Base-by-base conservation (phyloP, 2,113 vertebrate species). In the Genyomyrus donnyi region DNA sequence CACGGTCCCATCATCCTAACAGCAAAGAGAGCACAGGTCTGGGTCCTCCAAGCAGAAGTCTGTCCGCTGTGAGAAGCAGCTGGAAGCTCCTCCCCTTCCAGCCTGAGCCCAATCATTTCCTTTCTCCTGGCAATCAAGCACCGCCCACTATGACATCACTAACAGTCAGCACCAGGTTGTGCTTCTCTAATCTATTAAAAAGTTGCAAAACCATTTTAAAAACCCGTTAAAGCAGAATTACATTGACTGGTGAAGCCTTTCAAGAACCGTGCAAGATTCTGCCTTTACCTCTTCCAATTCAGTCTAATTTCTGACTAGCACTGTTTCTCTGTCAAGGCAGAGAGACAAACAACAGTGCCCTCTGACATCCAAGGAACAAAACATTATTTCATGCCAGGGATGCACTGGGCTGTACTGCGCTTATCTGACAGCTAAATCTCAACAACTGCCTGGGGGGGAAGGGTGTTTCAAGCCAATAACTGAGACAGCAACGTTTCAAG, bases 1-100 rank as follows among this genome's bases (percentile, higher is more conserved):
- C 5, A 62, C 88, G 0, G 91, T 94, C 5, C 91, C 95, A 8
- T 96, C 97, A 58, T 98, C 97, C 98, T 98, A 90, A 70, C n/a
- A 45, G 84, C 15, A 49, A 50, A 88, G 27, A 89, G 31, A 88
- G 35, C 48, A 39, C 58, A 52, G 19, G 27, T 39, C 2, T 89
- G 49, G 70, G 8, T 49, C 48, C 31, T 83, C 39, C 19, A 39
- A 52, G 4, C 42, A 70, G 27, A 70, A 83, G 17, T 10, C 7
- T 2, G 74, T 35, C 88, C 27, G 42, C n/a, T 7, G 27, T 21
- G 5, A 85, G 9, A 21, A 85, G 83, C 48, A n/a, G 45, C 83
- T 48, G 45, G 42, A 49, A 49, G 45, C 46, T 48, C 42, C 42
- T 24, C 83, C 42, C 21, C 46, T 85, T 80, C 31, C 35, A 42